Evolutionary conservation across 2,888 invertebrate species (phyloP), one percentile per base, ranked within the genome.

Genomic region (Enchytraeus crypticus): DNA sequence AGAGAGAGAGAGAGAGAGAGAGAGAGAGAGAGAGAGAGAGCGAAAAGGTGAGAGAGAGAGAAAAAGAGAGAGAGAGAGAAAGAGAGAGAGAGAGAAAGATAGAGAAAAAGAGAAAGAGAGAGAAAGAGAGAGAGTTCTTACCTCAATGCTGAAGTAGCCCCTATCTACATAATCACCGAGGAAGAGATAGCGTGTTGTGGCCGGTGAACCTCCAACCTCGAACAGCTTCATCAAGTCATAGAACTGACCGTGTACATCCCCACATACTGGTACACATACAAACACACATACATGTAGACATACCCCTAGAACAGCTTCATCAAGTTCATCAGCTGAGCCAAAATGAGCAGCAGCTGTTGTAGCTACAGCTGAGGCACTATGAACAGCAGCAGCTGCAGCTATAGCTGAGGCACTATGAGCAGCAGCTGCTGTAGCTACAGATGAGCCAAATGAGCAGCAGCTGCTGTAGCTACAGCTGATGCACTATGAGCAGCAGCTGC

Each of bases 171-270:
- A n/a, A n/a, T 97, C 97, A 77, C 97, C 97, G 81, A 97, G 87
- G 86, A 98, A 98, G 83, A 98, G 90, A 86, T 98, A 98, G 85
- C 96, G 93, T 81, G 97, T 99, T 81, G 89, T 87, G 75, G 93
- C 88, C 77, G 98, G 97, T 74, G 95, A 89, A 69, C 98, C 98
- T 77, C 97, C 97, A 77, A 98, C 96, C 84, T 98, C 97, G n/a
- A 14, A 14, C 43, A 43, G 14, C 11, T 43, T 43, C n/a, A 14
- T n/a, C 43, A 43, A 14, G n/a, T 43, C 43, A 11, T 43, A 43
- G 43, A 43, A 11, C 11, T n/a, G n/a, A 43, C 43, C 43, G 43
- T 43, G 43, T n/a, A 43, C 43, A 43, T n/a, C 11, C 43, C 11
- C 43, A 43, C 43, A 43, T n/a, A 43, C 43, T 14, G n/a, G n/a